Base-by-base conservation (phyloP, 2,888 invertebrate genomes). In the Phengaris alcon region DNA sequence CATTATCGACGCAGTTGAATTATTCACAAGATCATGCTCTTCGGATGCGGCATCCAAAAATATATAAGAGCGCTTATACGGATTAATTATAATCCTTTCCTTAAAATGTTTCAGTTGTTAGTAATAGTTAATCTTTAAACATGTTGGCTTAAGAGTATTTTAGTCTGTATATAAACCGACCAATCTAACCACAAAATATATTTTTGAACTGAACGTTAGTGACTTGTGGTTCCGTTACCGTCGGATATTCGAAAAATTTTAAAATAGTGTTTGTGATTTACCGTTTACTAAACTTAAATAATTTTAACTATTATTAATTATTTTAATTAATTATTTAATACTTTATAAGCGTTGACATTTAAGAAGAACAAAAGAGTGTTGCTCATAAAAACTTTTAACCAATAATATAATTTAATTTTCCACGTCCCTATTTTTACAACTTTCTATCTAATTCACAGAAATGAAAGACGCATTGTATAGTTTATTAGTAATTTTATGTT, bases 1-100 rank as follows among this genome's bases (percentile, higher is more conserved):
- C 92, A 93, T 93, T 93, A 92, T 89, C 90, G 90, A 83, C 82
- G 82, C 82, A 84, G 88, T 89, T 90, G 90, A 90, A 91, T 90
- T 90, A 90, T 90, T 90, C 89, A 89, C 87, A 84, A 82, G 52
- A 75, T 57, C 46, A 83, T 84, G 85, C 85, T 84, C 84, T 78
- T 78, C 87, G 87, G 87, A 88, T 87, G 85, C 83, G 88, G 86
- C 80, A 80, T 80, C 79, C 52, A 46, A 69, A 69, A 48, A 69
- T 69, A 48, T 4, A 69, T 22, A 8, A 22, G 59, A 9, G 12
- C 64, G 35, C 64, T 5, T 59, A 22, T 59, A 44, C 12, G 35
- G 64, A 64, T 64, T 64, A 64, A 35, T 64, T 9, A 64, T 64
- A 35, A 13, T 64, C 35, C 35, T 12, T 64, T 64, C 10, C 12